Conservation (phyloP, 2,797 vertebrate species). For the Hemitrygon akajei region DNA sequence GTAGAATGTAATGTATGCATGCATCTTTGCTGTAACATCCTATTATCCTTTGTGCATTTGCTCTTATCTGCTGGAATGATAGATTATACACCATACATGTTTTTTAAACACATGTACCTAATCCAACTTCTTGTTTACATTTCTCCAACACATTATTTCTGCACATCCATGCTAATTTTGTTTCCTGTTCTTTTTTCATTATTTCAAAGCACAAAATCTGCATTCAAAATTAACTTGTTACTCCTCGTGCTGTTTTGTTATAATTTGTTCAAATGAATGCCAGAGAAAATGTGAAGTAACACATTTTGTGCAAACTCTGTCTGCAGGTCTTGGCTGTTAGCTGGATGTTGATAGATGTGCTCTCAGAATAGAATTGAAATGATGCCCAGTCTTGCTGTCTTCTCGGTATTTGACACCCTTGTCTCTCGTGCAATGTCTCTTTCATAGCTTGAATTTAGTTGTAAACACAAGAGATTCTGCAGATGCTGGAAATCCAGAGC, state of each 20-base stretch:
- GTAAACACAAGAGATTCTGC: too few species aligned
- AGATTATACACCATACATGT: neutral
- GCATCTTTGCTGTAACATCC: too few species aligned
- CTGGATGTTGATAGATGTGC: neutral
- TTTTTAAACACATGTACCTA: neutral
- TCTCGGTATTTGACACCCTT: neutral
- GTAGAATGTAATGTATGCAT: neutral
- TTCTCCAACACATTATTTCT: neutral
- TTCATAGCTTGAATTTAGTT: too few species aligned
- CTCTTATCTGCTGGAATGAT: neutral
- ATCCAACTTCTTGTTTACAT: too few species aligned
- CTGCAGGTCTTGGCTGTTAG: neutral
- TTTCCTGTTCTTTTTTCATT: neutral
- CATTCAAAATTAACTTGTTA: neutral
- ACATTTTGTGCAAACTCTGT: neutral
- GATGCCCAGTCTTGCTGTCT: neutral
- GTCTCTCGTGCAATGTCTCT: neutral
- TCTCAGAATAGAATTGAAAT: neutral
- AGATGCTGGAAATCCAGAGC: too few species aligned
- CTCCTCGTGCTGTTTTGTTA: neutral
- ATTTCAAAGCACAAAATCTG: neutral
- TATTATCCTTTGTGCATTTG: too few species aligned
- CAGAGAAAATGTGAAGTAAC: neutral
- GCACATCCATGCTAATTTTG: neutral
- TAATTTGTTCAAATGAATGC: neutral